A percentile compares a stretch with the other conserved stretches of the same genome.
Evolutionary conservation across 2,113 vertebrate species (phyloP).

Genomic region (Phrynosoma blainvillii): DNA sequence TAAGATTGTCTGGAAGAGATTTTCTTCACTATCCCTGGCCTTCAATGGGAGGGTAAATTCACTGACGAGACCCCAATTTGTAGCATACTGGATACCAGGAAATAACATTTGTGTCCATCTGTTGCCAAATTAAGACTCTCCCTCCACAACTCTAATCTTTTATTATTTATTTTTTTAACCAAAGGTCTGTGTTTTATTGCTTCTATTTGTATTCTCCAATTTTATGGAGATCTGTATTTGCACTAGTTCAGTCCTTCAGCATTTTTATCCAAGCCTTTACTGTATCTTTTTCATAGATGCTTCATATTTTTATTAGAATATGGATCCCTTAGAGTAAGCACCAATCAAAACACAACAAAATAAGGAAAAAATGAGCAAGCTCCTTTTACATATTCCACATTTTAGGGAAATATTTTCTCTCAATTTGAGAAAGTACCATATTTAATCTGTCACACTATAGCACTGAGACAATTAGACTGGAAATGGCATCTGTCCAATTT

Average conservation of each 20-base stretch:
- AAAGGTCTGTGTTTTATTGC: not conserved
- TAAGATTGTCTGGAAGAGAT: not conserved
- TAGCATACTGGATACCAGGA: not conserved
- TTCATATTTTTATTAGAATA: not conserved
- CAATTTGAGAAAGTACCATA: slow-evolving; percentile 14
- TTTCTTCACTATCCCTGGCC: not conserved
- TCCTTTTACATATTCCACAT: not conserved
- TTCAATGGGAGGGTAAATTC: not conserved
- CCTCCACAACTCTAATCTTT: not conserved
- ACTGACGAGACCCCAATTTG: not conserved
- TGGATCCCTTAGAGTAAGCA: not conserved
- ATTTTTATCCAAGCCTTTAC: too few relatives aligned
- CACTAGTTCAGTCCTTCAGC: too few relatives aligned
- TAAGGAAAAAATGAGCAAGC: not conserved
- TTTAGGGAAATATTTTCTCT: not conserved
- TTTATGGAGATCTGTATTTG: not conserved
- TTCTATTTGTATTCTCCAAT: not conserved
- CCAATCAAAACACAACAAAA: not conserved
- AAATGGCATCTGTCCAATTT: not conserved
- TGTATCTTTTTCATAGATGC: not conserved
- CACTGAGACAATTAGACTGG: not conserved
- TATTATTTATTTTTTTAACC: not conserved
- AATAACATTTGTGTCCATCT: not conserved
- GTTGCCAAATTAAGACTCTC: not conserved
- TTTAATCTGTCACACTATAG: not conserved